Conservation (phyloP, 2,888 invertebrate genomes). For the Zaprionus obscuricornis region DNA sequence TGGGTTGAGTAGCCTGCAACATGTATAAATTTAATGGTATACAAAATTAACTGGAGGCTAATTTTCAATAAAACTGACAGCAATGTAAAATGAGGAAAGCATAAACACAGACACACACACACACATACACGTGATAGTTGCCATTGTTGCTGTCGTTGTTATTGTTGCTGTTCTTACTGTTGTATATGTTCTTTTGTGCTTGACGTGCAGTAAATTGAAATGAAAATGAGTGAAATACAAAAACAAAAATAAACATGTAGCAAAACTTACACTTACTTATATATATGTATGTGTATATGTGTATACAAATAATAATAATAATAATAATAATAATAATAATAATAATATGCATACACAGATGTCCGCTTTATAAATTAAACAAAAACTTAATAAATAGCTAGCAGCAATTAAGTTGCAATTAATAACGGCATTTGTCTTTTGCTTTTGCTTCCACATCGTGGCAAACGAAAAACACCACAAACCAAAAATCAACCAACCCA, state of each 20-base stretch:
- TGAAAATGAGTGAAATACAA: constrained; percentile 47
- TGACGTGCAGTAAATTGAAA: constrained; percentile 62
- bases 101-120: constrained; percentile 19
- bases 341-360: constrained; percentile 22
- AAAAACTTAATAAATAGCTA: constrained; percentile 76
- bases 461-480: constrained; percentile 3
- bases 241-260: constrained; percentile 39
- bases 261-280: not conserved
- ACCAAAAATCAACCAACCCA: constrained; percentile 14
- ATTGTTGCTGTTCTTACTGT: not conserved
- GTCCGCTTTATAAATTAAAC: constrained; percentile 71
- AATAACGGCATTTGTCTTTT: constrained; percentile 58
- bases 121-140: constrained; percentile 4
- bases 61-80: constrained; percentile 79
- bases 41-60: constrained; percentile 75
- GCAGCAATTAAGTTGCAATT: constrained; percentile 70
- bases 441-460: constrained; percentile 31
- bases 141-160: not conserved
- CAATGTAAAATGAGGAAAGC: constrained; percentile 54
- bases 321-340: constrained; percentile 3
- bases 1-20: constrained; percentile 15
- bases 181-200: constrained; percentile 50
- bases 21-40: constrained; percentile 72
- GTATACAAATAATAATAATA: constrained; percentile 23
- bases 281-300: not conserved